Conservation (phyloP, 2,888 invertebrate species). For the Lithophane ornitopus region DNA sequence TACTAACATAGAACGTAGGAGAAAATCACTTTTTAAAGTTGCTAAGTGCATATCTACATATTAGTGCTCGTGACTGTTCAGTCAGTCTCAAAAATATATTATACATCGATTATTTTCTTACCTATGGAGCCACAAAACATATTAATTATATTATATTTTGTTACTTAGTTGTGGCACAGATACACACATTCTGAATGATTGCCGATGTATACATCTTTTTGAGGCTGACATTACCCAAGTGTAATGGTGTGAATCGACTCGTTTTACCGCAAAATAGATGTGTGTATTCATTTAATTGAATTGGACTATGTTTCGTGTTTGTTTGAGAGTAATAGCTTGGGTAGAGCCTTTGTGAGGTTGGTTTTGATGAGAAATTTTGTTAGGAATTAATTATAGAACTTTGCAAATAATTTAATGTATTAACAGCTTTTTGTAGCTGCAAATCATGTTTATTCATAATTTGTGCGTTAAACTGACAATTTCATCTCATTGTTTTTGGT, state of each 20-base stretch:
- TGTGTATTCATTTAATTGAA: constrained; percentile 29
- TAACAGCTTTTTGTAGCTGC: not conserved
- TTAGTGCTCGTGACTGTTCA: too few species aligned
- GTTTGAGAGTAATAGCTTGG: constrained; percentile 13
- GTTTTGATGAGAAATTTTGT: constrained; percentile 7
- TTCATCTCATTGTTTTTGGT: not conserved
- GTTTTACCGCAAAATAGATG: constrained; percentile 17
- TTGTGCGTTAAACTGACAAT: not conserved
- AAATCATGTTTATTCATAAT: not conserved
- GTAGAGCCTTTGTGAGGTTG: not conserved
- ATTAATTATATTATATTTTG: too few species aligned
- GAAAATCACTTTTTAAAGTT: too few species aligned
- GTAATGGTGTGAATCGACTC: constrained; percentile 11
- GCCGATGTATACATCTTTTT: too few species aligned
- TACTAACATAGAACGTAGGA: too few species aligned
- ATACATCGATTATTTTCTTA: too few species aligned
- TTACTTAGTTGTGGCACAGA: too few species aligned
- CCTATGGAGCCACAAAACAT: too few species aligned
- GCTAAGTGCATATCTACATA: too few species aligned
- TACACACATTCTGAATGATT: not conserved
- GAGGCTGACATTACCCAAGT: not conserved
- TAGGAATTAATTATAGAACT: too few species aligned
- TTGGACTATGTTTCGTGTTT: not conserved
- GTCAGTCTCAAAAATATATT: too few species aligned
- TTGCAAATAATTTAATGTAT: too few species aligned